phyloP scores from a whole-genome alignment of 2,113 vertebrate genomes.

The Microcebus lehilahytsara region DNA sequence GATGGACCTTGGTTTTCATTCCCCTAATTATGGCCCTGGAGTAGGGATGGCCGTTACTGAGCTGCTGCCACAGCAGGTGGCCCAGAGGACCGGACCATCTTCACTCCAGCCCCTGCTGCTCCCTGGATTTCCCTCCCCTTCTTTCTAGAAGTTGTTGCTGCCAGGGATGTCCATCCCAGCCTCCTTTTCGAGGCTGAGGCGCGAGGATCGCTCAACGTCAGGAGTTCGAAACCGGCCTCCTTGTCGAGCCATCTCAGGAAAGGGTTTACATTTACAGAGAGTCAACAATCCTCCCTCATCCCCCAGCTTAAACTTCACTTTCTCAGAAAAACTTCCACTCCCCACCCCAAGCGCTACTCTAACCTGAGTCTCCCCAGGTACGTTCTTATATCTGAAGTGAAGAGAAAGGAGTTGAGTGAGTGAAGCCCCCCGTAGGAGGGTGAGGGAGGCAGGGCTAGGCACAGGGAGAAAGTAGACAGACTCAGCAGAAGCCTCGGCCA shows the following conservation, averaged over 20 bases:
- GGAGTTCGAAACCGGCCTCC: background rate
- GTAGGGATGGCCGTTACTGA: background rate
- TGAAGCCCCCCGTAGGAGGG: too few species aligned
- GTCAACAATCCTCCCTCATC: background rate
- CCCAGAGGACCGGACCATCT: background rate
- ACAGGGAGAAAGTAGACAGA: background rate
- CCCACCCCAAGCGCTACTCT: accelerated
- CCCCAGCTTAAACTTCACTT: background rate
- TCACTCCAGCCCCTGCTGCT: background rate
- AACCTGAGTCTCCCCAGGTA: background rate
- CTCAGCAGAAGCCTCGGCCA: accelerated
- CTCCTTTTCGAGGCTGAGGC: background rate
- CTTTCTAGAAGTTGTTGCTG: background rate
- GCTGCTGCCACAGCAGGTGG: background rate
- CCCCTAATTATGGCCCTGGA: background rate
- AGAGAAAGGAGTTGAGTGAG: background rate
- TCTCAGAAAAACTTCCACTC: background rate
- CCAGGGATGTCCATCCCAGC: background rate
- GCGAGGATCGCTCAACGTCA: too few species aligned
- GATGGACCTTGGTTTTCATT: background rate
- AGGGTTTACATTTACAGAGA: background rate
- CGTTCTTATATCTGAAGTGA: background rate
- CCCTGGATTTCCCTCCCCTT: background rate
- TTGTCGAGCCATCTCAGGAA: background rate
- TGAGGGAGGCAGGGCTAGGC: accelerated